Base-by-base conservation (phyloP, 2,888 invertebrate genomes). In the Kuschelorhynchus macadamiae region DNA sequence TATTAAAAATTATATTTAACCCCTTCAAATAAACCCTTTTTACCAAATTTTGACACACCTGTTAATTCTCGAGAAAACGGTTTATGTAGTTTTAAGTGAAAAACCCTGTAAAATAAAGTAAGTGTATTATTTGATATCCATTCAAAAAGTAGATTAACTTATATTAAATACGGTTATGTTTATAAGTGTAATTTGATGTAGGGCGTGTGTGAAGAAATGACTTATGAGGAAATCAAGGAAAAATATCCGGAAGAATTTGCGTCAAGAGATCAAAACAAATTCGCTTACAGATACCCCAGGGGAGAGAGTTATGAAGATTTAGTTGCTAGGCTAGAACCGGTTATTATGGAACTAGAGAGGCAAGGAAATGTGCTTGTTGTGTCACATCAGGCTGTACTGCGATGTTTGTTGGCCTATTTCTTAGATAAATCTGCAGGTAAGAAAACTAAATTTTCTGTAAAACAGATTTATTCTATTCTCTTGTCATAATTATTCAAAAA, bases 191-290 rank as follows among this genome's bases (percentile, higher is more conserved):
- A n/a, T n/a, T n/a, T n/a, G n/a, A n/a, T 78, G 21, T 84, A 96
- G 96, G 99, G 99, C 57, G 97, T 97, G 75, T 99, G 99, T 82
- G 99, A 99, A 83, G 98, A 98, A 84, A 95, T 99, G 95, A 98
- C 98, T 0, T 99, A 99, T 81, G 95, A 96, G 76, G 97, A 98
- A 84, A 99, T 99, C 75, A 92, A 94, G 73, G 89, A 90, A 59
- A 93, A 94, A 77, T 97, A 93, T 84, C 99, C 99, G 0, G 93
- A 94, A 32, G 99, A 99, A 82, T 99, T 99, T 85, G 92, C 93
- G 72, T 92, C 96, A 12, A 88, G 99, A 59, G 98, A 99, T 85
- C 92, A 93, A 73, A 97, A 98, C 84, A 99, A 99, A 86, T 99
- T 98, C 83, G 96, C 97, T 18, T 95, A 95, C 84, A 88, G 95